Evolutionary conservation across 2,888 invertebrate genomes (phyloP), one percentile per base, ranked within the genome.

Genomic region (Cantharis lateralis): DNA sequence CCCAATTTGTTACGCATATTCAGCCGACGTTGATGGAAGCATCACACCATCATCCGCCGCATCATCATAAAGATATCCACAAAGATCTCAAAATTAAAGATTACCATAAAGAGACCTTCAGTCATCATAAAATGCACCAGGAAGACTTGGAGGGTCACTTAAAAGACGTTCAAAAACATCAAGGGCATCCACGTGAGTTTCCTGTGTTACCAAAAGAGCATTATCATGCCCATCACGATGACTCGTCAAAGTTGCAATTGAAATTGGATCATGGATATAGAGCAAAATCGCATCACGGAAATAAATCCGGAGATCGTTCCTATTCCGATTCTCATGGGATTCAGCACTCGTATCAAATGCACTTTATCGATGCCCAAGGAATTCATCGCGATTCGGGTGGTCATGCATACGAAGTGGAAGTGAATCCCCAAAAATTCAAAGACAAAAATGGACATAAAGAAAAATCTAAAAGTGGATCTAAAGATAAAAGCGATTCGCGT

Each of bases 1-100:
- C 91, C 81, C 91, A 91, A 85, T 91, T 91, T 84, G 91, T 91
- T 77, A 91, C 91, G 69, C 91, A 91, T 82, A 91, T 91, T 81
- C 91, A 91, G 84, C 91, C 91, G 61, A 91, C 91, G 24, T 85
- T 91, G 86, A 85, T 91, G 85, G 91, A 91, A 86, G 89, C 91
- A 20, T 89, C 91, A 63, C 91, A 90, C 81, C 91, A 91, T 86
- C 89, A 91, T 81, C 87, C 90, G 74, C 90, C 90, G 83, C 90
- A 90, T 84, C 89, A 89, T 81, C 88, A 84, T 62, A 81, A 84
- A 18, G 83, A 86, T 70, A 81, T 82, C 48, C 76, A 74, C 24
- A 84, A 86, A 81, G 84, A 84, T 48, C 66, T 81, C 62, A 74
- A 79, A 61, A 81, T 82, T 68, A 78, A 79, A 15, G 85, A 85